Base-by-base conservation (phyloP, 2,797 vertebrate species). In the Centropyge bicolor region DNA sequence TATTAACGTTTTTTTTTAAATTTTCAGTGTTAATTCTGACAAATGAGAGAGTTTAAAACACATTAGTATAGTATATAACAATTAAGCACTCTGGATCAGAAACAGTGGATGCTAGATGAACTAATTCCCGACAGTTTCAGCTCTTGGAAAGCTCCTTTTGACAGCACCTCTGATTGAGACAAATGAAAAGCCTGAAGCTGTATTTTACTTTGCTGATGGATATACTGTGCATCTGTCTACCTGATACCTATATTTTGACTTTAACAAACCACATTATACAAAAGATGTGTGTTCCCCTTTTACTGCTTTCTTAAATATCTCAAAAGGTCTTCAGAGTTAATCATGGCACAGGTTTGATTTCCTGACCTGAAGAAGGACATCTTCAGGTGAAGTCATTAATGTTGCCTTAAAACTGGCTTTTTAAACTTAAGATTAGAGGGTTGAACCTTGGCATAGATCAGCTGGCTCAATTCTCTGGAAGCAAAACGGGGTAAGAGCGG, bases 151-250 rank as follows among this genome's bases (percentile, higher is more conserved):
- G 17, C 51, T 70, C 16, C n/a, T 24, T 63, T 13, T 52, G 16
- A 65, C 27, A 1, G 20, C 27, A 61, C 8, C 40, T 78, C 35
- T 67, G 52, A 61, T 38, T 51, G 57, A 69, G 68, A 61, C 36
- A 56, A 65, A 71, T 36, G 5, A 62, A 60, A 60, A 38, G 65
- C 49, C 66, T 65, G 8, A 70, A 63, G 43, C 48, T 27, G 27
- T 69, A 31, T 78, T 78, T 22, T 22, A 63, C 41, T 62, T 48
- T 35, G 24, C 38, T 61, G 24, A 61, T 67, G 8, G 1, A 57
- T 56, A 56, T 55, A 17, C 38, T 13, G 16, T 24, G 16, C 55
- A 31, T 1, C 38, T 6, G 17, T 74, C 4, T 38, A 16, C 12
- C 46, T 51, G 24, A n/a, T n/a, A n/a, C n/a, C 20, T 57, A 46